These are phyloP conservation scores for Nomada lathburiana DNA, from an alignment of 2,888 invertebrate genomes.

Conservation along the genomic window DNA sequence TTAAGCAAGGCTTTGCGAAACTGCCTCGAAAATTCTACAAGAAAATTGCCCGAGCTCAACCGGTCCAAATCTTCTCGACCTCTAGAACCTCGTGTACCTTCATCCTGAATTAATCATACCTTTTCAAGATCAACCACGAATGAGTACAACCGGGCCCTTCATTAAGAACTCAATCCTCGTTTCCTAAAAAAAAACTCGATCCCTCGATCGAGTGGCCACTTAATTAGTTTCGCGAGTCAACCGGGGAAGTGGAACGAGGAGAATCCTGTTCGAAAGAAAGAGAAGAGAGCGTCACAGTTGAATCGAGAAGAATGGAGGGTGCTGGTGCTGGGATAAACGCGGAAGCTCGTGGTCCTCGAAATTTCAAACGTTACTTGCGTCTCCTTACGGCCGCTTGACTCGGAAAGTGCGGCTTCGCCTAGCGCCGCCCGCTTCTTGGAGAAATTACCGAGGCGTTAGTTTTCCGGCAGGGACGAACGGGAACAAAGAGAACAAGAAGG, in stretches of 20 bases:
- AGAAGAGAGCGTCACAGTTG: constrained; percentile 41
- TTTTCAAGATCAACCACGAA: no score
- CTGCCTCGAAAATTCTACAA: no score
- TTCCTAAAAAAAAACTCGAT: constrained; percentile 22
- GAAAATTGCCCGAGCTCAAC: no score
- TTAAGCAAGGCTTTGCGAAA: no score
- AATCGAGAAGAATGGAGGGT: constrained; percentile 53
- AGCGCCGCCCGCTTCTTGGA: constrained; percentile 62
- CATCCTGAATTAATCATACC: neutral
- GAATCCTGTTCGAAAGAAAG: neutral
- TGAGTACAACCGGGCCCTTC: constrained; percentile 13
- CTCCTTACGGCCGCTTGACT: constrained; percentile 65
- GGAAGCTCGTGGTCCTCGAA: constrained; percentile 56
- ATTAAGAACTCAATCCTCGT: constrained; percentile 49
- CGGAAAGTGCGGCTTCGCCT: constrained; percentile 62
- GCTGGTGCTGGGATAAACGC: constrained; percentile 16
- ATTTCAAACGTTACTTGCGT: constrained; percentile 67
- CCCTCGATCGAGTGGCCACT: constrained; percentile 52
- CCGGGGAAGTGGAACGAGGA: neutral
- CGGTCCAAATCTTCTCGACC: no score
- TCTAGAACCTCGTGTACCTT: neutral
- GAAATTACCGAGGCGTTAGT: constrained; percentile 56
- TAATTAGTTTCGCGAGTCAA: constrained; percentile 44
- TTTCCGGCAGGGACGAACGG: constrained; percentile 36
- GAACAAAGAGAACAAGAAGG: constrained; percentile 46